A percentile compares a stretch with the other conserved stretches of the same genome.
These are phyloP conservation scores for Pseudorasbora parva DNA, from an alignment of 2,113 vertebrate species.

Conservation along the genomic window DNA sequence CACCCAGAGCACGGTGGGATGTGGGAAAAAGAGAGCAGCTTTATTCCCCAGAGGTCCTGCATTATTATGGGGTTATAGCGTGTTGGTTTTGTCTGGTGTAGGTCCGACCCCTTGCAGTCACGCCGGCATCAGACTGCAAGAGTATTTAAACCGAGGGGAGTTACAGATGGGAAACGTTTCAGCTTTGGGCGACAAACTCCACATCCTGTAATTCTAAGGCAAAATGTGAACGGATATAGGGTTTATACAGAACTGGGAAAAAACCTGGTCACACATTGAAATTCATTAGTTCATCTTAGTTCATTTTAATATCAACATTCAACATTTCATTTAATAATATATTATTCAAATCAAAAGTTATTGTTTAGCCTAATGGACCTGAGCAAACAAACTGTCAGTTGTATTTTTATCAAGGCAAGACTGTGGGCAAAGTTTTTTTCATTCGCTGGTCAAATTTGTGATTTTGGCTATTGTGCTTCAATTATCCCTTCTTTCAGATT, in stretches of 20 bases:
- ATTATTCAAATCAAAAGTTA: not conserved
- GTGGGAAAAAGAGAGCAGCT: constrained; percentile 80
- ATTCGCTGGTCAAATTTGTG: too few relatives aligned
- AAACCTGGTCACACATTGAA: not conserved
- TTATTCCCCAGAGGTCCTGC: constrained; percentile 79
- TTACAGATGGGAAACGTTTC: not conserved
- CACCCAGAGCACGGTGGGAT: constrained; percentile 88
- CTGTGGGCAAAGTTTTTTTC: too few relatives aligned
- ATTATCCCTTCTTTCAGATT: too few relatives aligned
- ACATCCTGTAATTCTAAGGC: not conserved
- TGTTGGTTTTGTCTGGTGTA: constrained; percentile 57
- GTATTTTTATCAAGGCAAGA: too few relatives aligned
- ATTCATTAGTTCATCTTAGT: not conserved
- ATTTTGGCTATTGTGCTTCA: too few relatives aligned
- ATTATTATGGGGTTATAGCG: constrained; percentile 72
- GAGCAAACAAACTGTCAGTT: too few relatives aligned
- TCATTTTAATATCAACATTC: not conserved
- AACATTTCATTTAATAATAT: not conserved
- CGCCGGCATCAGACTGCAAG: constrained; percentile 18
- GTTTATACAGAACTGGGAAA: too few relatives aligned
- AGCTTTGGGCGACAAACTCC: not conserved
- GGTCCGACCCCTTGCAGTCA: constrained; percentile 33
- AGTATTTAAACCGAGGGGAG: constrained; percentile 43
- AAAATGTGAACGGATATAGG: not conserved
- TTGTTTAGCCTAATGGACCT: too few relatives aligned